Base-by-base conservation (phyloP, 2,113 vertebrate species). In the Paralichthys olivaceus region DNA sequence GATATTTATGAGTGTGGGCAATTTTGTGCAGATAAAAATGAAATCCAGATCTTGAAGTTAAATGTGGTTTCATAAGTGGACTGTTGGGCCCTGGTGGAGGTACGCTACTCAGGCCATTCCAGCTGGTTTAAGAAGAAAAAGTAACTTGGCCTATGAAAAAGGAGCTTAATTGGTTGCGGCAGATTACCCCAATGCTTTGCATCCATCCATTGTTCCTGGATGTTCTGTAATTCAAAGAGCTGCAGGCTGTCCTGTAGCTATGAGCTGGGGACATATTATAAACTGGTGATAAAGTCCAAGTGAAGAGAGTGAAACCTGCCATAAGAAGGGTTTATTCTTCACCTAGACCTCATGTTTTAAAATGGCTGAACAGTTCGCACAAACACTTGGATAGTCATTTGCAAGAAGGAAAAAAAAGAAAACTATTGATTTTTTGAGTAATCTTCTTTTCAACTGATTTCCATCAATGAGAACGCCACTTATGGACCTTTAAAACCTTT, bases 401-500 rank as follows among this genome's bases (percentile, higher is more conserved):
- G 53, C 57, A 62, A 75, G 61, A 77, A 19, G 17, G 5, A 1
- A 53, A 53, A 51, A 53, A 68, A 68, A 77, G 77, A 53, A 69
- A 75, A 64, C n/a, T 19, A 89, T 81, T 43, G 81, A 84, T 80
- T 73, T 67, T 69, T 57, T 11, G 45, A 47, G 34, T 77, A 79
- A 83, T 84, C 69, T 75, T 47, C 37, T 65, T 67, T 85, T 80
- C 61, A 79, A 72, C 56, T 77, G 3, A 79, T 91, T 85, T 75
- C 77, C 75, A 75, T 79, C 60, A 72, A 4, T 77, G 80, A 83
- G 80, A 80, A 26, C 29, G 56, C 9, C 75, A 70, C 40, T 88
- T 77, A 73, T 63, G 70, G 72, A 73, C 75, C 65, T 75, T 55
- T 79, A 67, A 76, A 69, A 72, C 79, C 77, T 85, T 60, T 69